Evolutionary conservation across 2,113 vertebrate genomes (phyloP).

Genomic region (Procapra przewalskii): DNA sequence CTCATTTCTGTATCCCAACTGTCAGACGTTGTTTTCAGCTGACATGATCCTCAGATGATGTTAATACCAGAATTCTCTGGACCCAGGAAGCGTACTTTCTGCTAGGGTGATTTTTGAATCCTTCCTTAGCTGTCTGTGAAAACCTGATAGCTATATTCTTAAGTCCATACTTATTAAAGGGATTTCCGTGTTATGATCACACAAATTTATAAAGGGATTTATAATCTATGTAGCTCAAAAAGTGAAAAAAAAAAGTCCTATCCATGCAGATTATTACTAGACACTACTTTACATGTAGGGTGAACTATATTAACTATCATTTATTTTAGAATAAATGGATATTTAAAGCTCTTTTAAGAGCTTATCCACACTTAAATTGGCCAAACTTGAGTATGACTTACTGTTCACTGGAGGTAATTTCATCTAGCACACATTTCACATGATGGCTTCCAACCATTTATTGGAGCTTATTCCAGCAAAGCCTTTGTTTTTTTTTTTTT

Average conservation of each 20-base stretch:
- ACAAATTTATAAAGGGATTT: slow-evolving; percentile 44
- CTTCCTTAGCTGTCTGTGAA: not conserved
- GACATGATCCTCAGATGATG: slow-evolving; percentile 23
- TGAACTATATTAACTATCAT: slow-evolving; percentile 58
- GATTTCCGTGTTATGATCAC: slow-evolving; percentile 24
- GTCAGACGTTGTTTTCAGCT: slow-evolving; percentile 12
- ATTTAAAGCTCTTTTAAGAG: slow-evolving; percentile 56
- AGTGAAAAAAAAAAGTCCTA: not conserved
- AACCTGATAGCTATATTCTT: not conserved
- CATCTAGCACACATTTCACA: slow-evolving; percentile 81
- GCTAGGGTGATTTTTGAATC: slow-evolving; percentile 27
- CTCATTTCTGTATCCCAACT: not conserved
- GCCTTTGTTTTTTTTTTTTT: slow-evolving; percentile 76
- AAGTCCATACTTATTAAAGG: not conserved
- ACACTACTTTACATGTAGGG: not conserved
- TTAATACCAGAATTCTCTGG: slow-evolving; percentile 26
- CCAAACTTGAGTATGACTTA: slow-evolving; percentile 75
- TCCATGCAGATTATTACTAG: not conserved
- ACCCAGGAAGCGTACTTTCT: slow-evolving; percentile 23
- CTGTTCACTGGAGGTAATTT: slow-evolving; percentile 73
- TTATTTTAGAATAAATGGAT: slow-evolving; percentile 70
- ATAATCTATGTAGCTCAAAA: slow-evolving; percentile 35
- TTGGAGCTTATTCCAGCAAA: slow-evolving; percentile 76
- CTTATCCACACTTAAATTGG: slow-evolving; percentile 69
- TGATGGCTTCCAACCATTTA: slow-evolving; percentile 78